Evolutionary conservation across 2,113 vertebrate species (phyloP).

Genomic region (Nothocercus julius): DNA sequence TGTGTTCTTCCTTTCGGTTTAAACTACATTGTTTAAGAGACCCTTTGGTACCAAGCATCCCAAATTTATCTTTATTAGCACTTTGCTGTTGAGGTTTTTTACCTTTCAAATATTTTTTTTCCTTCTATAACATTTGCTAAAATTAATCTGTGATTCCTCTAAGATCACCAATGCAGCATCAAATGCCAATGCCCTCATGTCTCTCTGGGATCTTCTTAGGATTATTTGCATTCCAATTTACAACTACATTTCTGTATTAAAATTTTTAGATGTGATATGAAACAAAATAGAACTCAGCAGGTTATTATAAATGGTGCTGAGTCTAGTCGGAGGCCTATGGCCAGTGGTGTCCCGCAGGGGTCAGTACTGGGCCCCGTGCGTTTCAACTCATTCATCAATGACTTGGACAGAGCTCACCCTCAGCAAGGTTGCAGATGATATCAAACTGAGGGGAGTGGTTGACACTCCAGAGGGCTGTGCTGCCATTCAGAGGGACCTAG

Average conservation of each 20-base stretch:
- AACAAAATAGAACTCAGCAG: not conserved
- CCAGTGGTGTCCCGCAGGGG: too few species aligned
- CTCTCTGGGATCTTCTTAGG: not conserved
- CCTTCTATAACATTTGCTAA: not conserved
- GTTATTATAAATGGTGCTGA: too few species aligned
- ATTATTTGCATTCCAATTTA: not conserved
- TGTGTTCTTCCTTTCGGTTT: not conserved
- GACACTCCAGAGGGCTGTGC: too few species aligned
- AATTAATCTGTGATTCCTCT: not conserved
- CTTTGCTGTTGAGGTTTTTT: not conserved
- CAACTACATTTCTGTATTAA: not conserved
- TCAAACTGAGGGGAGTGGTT: too few species aligned
- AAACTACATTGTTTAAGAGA: not conserved
- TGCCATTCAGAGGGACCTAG: too few species aligned
- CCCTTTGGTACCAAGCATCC: not conserved
- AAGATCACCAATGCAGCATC: not conserved
- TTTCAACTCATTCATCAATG: too few species aligned
- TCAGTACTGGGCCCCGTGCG: too few species aligned
- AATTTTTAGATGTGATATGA: not conserved
- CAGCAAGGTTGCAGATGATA: too few species aligned
- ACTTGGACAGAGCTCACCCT: too few species aligned
- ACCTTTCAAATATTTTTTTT: not conserved
- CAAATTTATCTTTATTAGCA: not conserved
- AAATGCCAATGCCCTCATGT: not conserved
- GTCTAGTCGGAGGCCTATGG: too few species aligned